phyloP scores from a whole-genome alignment of 2,113 vertebrate genomes.

The Holacanthus passer region DNA sequence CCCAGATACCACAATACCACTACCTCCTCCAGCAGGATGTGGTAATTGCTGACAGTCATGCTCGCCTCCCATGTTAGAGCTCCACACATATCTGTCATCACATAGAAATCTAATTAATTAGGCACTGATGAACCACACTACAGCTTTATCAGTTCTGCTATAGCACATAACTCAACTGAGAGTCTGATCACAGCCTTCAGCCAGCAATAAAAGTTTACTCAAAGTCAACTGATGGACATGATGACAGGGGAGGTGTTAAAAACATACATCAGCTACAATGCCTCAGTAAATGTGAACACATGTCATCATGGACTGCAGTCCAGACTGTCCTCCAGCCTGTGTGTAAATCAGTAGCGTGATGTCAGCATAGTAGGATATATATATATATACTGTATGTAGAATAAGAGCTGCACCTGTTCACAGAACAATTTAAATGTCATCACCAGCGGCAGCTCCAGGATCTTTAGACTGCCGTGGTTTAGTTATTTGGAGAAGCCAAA shows the following conservation, averaged over 20 bases:
- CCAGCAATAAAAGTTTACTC: background rate
- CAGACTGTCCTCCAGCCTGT: background rate
- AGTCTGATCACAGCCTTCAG: background rate
- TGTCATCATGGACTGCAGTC: background rate
- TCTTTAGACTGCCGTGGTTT: background rate
- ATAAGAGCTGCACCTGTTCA: conserved; percentile 35
- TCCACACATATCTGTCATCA: conserved; percentile 17
- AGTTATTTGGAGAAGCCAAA: background rate
- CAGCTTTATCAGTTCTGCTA: conserved; percentile 42
- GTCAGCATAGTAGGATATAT: background rate
- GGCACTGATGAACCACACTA: conserved; percentile 10
- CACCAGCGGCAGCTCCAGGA: background rate
- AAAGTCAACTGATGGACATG: conserved; percentile 6
- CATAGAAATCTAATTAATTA: conserved; percentile 37
- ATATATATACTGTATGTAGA: background rate
- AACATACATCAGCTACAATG: conserved; percentile 16
- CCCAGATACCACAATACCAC: background rate
- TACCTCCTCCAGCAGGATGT: background rate
- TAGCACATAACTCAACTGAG: conserved; percentile 1
- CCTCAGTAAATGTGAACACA: background rate
- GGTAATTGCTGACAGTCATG: background rate
- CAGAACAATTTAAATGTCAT: conserved; percentile 12
- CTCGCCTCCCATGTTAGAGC: background rate
- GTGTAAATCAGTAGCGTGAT: conserved; percentile 21
- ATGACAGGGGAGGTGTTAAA: conserved; percentile 14